phyloP scores from a whole-genome alignment of 2,797 vertebrate species.

The Helicolenus hilgendorfi region DNA sequence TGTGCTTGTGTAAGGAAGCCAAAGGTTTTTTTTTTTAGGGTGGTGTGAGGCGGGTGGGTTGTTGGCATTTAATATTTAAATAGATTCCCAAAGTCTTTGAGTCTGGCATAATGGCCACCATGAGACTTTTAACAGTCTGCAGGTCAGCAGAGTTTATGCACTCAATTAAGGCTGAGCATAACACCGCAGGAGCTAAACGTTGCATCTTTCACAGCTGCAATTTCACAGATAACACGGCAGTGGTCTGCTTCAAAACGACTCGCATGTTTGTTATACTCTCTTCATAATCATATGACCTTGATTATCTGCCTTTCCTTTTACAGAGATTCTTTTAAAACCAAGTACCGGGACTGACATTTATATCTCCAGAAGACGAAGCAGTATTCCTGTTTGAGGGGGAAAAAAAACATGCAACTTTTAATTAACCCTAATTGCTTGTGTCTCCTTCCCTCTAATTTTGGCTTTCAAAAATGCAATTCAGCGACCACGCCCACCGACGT shows the following conservation, averaged over 20 bases:
- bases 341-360: neutral
- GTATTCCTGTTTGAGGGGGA: neutral
- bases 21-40: neutral
- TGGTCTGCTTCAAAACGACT: constrained; percentile 33
- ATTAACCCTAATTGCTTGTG: constrained; percentile 61
- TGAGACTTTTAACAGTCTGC: constrained; percentile 61
- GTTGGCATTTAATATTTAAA: constrained; percentile 67
- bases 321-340: constrained; percentile 7
- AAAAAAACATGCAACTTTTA: constrained; percentile 31
- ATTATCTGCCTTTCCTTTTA: constrained; percentile 9
- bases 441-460: constrained; percentile 75
- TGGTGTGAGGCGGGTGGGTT: neutral
- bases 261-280: neutral
- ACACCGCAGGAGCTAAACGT: constrained; percentile 62
- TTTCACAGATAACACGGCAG: constrained; percentile 47
- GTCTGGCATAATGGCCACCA: constrained; percentile 33
- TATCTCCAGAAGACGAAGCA: neutral
- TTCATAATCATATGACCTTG: constrained; percentile 12
- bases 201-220: constrained; percentile 54
- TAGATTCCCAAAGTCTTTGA: constrained; percentile 38
- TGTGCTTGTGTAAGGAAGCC: neutral
- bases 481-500: constrained; percentile 57
- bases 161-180: constrained; percentile 55
- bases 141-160: constrained; percentile 68
- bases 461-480: constrained; percentile 49